These are phyloP conservation scores for Lypha dubia DNA, from an alignment of 2,888 invertebrate genomes.

Conservation along the genomic window DNA sequence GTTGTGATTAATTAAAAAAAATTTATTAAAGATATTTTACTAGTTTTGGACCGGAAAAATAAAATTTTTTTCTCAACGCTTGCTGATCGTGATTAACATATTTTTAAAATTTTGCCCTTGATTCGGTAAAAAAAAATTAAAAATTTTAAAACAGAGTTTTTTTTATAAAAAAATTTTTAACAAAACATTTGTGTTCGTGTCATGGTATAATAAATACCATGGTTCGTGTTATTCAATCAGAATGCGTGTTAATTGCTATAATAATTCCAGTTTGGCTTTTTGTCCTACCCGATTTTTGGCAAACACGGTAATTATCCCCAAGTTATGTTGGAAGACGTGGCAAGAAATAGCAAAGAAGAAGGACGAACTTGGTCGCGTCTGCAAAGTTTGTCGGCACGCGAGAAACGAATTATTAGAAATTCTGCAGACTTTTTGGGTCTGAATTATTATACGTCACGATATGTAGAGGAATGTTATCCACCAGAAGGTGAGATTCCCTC, in stretches of 20 bases:
- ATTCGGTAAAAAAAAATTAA: no score
- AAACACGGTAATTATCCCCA: slow-evolving; percentile 79
- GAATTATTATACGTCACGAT: slow-evolving; percentile 78
- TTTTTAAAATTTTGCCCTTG: no score
- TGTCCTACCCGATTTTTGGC: slow-evolving; percentile 79
- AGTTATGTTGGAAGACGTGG: slow-evolving; percentile 78
- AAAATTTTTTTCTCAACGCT: no score
- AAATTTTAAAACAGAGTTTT: no score
- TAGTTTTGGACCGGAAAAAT: no score
- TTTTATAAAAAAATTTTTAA: no score
- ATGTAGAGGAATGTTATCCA: slow-evolving; percentile 72
- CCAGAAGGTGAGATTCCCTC: slow-evolving; percentile 83
- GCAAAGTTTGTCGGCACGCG: slow-evolving; percentile 71
- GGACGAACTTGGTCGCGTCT: slow-evolving; percentile 78
- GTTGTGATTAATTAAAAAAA: no score
- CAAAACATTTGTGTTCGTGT: no score
- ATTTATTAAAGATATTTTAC: no score
- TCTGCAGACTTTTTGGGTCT: slow-evolving; percentile 79
- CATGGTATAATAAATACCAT: no score
- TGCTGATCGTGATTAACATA: no score
- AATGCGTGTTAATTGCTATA: neutral
- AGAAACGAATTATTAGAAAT: slow-evolving; percentile 74
- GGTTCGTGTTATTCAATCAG: no score
- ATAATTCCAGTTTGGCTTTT: slow-evolving; percentile 80
- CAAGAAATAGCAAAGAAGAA: slow-evolving; percentile 78